phyloP scores from a whole-genome alignment of 2,888 invertebrate species.

The Augiades crinisus region DNA sequence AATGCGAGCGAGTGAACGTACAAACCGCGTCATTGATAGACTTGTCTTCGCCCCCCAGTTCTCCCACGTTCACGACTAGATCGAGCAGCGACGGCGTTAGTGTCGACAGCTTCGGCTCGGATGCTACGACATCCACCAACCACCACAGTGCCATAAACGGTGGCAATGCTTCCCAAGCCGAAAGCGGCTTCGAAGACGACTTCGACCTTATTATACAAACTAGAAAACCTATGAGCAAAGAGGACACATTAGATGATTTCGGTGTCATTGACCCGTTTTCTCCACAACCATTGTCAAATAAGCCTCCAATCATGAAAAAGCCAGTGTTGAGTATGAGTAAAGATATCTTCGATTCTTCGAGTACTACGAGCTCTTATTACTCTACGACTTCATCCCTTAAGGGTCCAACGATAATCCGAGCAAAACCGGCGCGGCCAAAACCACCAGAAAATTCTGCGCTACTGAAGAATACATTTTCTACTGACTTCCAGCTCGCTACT shows the following conservation, averaged over 20 bases:
- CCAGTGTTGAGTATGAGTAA: constrained; percentile 82
- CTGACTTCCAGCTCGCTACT: constrained; percentile 49
- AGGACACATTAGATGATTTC: constrained; percentile 78
- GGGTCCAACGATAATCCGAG: constrained; percentile 89
- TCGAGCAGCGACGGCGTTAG: constrained; percentile 89
- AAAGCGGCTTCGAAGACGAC: constrained; percentile 92
- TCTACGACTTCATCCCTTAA: constrained; percentile 56
- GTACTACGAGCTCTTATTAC: constrained; percentile 56
- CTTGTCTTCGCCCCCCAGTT: constrained; percentile 86
- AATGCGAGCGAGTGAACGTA: constrained; percentile 69
- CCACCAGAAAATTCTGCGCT: constrained; percentile 74
- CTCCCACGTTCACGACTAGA: constrained; percentile 87
- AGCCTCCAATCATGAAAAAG: constrained; percentile 69
- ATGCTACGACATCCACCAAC: constrained; percentile 82
- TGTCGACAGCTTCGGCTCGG: constrained; percentile 88
- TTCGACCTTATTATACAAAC: constrained; percentile 84
- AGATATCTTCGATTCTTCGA: constrained; percentile 84
- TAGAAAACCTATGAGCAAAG: constrained; percentile 60
- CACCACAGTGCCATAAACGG: constrained; percentile 79
- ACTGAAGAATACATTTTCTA: constrained; percentile 63
- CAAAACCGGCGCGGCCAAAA: constrained; percentile 82
- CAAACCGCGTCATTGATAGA: constrained; percentile 84
- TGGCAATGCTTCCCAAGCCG: constrained; percentile 86
- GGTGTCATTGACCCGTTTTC: constrained; percentile 80
- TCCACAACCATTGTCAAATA: constrained; percentile 55